Base-by-base conservation (phyloP, 2,113 vertebrate species). In the Panurus biarmicus region DNA sequence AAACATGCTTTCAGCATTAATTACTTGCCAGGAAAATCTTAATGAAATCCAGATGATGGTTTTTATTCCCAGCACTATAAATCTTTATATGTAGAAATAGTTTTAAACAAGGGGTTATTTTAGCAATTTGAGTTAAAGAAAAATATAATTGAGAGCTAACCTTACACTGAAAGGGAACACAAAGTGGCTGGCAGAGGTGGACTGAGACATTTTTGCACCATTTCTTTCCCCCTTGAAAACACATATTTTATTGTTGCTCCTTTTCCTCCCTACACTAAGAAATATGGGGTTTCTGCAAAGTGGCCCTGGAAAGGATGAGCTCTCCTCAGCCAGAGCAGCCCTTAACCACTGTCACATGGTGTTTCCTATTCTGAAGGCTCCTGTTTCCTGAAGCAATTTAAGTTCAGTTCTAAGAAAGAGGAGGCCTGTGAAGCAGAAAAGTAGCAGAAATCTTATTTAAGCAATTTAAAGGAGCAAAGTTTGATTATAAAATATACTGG, bases 41-140 rank as follows among this genome's bases (percentile, higher is more conserved):
- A 92, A 93, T 54, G 33, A 89, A 76, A 89, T 96, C 93, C 95
- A 95, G 62, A 82, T 83, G 53, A 81, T 69, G 7, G 73, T 62
- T 97, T 90, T 88, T 95, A 61, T 91, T 96, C 78, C 71, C 33
- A 69, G 90, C 22, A n/a, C 74, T 92, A 94, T 95, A 96, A 97
- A 94, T 88, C 69, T 86, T 44, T 57, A n/a, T 50, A 36, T 47
- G 54, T 54, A 92, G 42, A 57, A 83, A 82, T 35, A 47, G 25
- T n/a, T 84, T 86, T 18, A 54, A 67, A 44, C 33, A 87, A 76
- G 50, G 12, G 12, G 4, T 2, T 64, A 17, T 60, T 78, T 73
- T 26, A 54, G 53, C 69, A 78, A 50, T 71, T 74, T 76, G 58
- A 82, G 22, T 44, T 79, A 75, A 56, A 82, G 25, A 61, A 71